phyloP scores from a whole-genome alignment of 2,797 vertebrate genomes.

The Pipistrellus kuhlii region DNA sequence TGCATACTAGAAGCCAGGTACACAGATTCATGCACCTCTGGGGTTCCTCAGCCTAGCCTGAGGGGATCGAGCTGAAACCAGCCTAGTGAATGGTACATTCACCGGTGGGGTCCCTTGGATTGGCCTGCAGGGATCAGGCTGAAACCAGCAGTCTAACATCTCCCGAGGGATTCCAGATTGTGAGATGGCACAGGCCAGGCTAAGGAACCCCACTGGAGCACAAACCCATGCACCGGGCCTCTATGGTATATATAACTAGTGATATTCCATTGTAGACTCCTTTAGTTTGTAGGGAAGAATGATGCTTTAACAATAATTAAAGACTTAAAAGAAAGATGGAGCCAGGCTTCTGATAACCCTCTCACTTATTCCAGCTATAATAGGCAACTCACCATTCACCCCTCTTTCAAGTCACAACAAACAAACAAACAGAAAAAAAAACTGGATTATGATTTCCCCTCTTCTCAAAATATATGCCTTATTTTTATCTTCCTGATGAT shows the following conservation, averaged over 20 bases:
- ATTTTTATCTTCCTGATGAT: background rate
- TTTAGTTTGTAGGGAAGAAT: background rate
- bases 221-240: too few relatives aligned
- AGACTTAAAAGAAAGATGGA: background rate
- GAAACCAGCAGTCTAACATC: too few relatives aligned
- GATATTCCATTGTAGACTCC: background rate
- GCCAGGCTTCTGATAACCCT: background rate
- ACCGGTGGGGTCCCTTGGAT: too few relatives aligned
- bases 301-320: background rate
- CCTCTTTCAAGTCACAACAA: background rate
- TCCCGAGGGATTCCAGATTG: too few relatives aligned
- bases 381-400: background rate
- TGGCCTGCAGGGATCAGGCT: too few relatives aligned
- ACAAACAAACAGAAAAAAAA: background rate
- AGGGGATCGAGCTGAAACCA: too few relatives aligned
- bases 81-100: too few relatives aligned
- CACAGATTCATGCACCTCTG: too few relatives aligned
- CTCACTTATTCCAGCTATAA: background rate
- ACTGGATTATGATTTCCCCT: background rate
- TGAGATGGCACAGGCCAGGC: too few relatives aligned
- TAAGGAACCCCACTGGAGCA: too few relatives aligned
- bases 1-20: too few relatives aligned
- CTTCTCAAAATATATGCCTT: background rate
- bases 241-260: background rate
- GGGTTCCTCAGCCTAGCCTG: too few relatives aligned